These are phyloP conservation scores for Pocillopora verrucosa DNA, from an alignment of 64 coral and sea anemone species.

Conservation along the genomic window DNA sequence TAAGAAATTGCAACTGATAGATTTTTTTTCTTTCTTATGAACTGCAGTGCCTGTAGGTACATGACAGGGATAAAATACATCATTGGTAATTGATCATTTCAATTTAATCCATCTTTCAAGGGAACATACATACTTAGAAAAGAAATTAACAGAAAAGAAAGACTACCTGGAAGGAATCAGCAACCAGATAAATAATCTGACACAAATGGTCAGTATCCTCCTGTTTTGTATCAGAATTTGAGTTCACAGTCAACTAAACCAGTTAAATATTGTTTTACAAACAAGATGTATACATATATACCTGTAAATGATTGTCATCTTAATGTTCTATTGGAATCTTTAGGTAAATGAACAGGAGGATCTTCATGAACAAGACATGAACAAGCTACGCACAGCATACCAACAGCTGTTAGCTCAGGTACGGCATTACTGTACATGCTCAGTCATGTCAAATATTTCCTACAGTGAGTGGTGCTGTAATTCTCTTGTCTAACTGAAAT, in stretches of 20 bases:
- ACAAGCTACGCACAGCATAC: slow-evolving; percentile 12
- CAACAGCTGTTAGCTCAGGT: slow-evolving; percentile 19
- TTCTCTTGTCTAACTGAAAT: too few relatives aligned
- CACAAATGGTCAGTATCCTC: slow-evolving; percentile 2
- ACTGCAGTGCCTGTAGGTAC: too few relatives aligned
- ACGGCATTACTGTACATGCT: too few relatives aligned
- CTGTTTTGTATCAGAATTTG: not conserved
- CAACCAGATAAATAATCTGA: not conserved
- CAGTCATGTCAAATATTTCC: not conserved
- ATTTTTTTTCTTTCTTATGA: not conserved
- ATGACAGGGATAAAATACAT: too few relatives aligned
- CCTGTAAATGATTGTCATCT: too few relatives aligned
- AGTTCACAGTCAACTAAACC: too few relatives aligned
- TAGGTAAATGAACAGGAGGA: slow-evolving; percentile 6
- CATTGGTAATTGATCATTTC: too few relatives aligned
- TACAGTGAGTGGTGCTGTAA: not conserved
- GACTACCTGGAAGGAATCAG: not conserved
- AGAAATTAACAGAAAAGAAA: slow-evolving; percentile 29
- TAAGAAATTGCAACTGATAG: too few relatives aligned
- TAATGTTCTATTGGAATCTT: not conserved
- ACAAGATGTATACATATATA: too few relatives aligned
- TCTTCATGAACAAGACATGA: slow-evolving; percentile 28
- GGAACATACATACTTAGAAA: slow-evolving; percentile 11
- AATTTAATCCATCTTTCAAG: not conserved
- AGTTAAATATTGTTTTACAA: too few relatives aligned